Evolutionary conservation across 2,797 vertebrate genomes (phyloP), one percentile per base, ranked within the genome.

Genomic region (Myripristis murdjan): DNA sequence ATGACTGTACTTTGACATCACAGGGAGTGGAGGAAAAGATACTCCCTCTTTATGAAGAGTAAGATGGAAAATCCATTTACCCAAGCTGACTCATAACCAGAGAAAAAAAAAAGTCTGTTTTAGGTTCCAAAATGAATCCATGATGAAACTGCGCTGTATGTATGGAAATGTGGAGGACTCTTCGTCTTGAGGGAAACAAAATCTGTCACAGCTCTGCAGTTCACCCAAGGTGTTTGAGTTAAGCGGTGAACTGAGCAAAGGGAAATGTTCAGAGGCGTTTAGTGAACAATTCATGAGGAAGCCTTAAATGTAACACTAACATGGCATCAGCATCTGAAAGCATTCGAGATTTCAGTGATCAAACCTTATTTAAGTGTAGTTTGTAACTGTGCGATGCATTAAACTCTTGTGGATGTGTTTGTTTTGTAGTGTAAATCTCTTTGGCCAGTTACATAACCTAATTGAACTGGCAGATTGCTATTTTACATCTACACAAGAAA

Each of bases 61-160:
- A 81, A 91, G 87, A 92, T 87, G 91, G 91, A 93, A 93, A 93
- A 92, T 88, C 87, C 89, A 89, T 91, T 92, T 86, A 79, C 82
- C 52, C 74, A 18, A 87, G 88, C 83, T 93, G 91, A 93, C 81
- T 91, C 92, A 90, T 86, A 73, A 81, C 75, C 86, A 77, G 51
- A 78, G 77, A 16, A 47, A 79, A 63, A 41, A 39, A 23, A 81
- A 55, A 67, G 56, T 22, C 73, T 81, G 79, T 86, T 82, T 84
- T 64, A 78, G 70, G 73, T 88, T 78, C 85, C 70, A 76, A 80
- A 87, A 78, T 77, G 76, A 81, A 75, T 85, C 81, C 68, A 72
- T 58, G 81, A 86, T 83, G 78, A 88, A 86, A 76, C 76, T 65
- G 63, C 33, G 9, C 64, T 52, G 72, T 71, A 87, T 69, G 74